Base-by-base conservation (phyloP, 2,797 vertebrate species). In the Acanthopagrus latus region DNA sequence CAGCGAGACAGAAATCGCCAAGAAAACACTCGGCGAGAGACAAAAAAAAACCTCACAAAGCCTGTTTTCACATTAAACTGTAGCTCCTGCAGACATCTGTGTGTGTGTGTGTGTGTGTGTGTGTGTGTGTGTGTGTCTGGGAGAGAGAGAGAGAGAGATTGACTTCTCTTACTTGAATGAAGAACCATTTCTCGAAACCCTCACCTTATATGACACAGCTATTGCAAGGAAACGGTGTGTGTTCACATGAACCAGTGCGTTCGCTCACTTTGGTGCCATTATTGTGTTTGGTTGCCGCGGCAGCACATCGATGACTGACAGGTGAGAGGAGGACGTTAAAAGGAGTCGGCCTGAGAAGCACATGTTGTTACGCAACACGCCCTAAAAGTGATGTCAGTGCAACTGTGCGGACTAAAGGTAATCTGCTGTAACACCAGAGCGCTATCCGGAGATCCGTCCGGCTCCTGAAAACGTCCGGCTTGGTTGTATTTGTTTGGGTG, bases 231-330 rank as follows among this genome's bases (percentile, higher is more conserved):
- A 76, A 38, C 59, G 75, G 29, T 75, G 18, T 62, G 33, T 69
- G 68, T 59, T 18, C 13, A 55, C 59, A 59, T 56, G 21, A 78
- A 69, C 56, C 25, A 20, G 21, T 18, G 50, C 59, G 20, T 72
- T 48, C 62, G 71, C 57, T 70, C 41, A 48, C 33, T 77, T 50
- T 33, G 41, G 43, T 63, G 17, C 20, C 63, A 56, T 68, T 76
- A 63, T 73, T 55, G 73, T 74, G 81, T 81, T 82, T 84, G 76
- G 82, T 91, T 89, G 52, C 78, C 33, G 3, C 5, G 81, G 80
- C 47, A 85, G 62, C 81, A 73, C 17, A 55, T 67, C 13, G 59
- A 5, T 81, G 88, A 89, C 0, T 88, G 81, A 87, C 80, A 88
- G 84, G 64, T 90, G 71, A 76, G 84, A 89, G 17, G 62, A 74